Evolutionary conservation across 2,797 vertebrate species (phyloP), one percentile per base, ranked within the genome.

Genomic region (Hafferia zeledoni): DNA sequence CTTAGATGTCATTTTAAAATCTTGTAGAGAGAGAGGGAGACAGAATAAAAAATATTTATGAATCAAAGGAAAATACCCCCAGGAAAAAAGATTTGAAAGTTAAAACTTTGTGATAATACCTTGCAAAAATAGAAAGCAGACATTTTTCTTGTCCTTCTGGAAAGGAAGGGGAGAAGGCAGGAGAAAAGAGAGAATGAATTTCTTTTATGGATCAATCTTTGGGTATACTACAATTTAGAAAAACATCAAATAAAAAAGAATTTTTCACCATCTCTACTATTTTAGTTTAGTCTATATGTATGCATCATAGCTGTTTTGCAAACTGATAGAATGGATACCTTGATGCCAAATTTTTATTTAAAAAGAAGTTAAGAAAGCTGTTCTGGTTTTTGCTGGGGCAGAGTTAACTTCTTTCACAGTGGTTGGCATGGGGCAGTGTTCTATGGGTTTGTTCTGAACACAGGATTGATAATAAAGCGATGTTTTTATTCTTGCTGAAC

Each of bases 401-500:
- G 49, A 56, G 11, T 46, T 63, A 56, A 43, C 9, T 30, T 44
- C 37, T 13, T 49, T 28, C 31, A 7, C 9, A 37, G 64, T 12
- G 23, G 3, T 13, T 11, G 1, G 9, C 22, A 5, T 69, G 37
- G 23, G 11, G 9, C 7, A 25, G 16, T 53, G 35, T n/a, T 76
- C 37, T 53, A 31, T 76, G 16, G 55, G 43, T 20, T 63, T 63
- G 5, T 76, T 43, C 35, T 61, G 35, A 61, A 19, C 18, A 28
- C 6, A 14, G 27, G 3, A 18, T 0, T 24, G 27, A 43, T 28
- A 44, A 76, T 4, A 35, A 0, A 55, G 41, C n/a, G 10, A 11
- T 22, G 4, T 6, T 69, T 61, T 18, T 49, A 3, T 43, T 68
- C 24, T n/a, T 56, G 15, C 4, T 61, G 47, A 14, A 8, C 25